These are phyloP conservation scores for Episyrphus balteatus DNA, from an alignment of 1,140 invertebrate species.

Conservation along the genomic window DNA sequence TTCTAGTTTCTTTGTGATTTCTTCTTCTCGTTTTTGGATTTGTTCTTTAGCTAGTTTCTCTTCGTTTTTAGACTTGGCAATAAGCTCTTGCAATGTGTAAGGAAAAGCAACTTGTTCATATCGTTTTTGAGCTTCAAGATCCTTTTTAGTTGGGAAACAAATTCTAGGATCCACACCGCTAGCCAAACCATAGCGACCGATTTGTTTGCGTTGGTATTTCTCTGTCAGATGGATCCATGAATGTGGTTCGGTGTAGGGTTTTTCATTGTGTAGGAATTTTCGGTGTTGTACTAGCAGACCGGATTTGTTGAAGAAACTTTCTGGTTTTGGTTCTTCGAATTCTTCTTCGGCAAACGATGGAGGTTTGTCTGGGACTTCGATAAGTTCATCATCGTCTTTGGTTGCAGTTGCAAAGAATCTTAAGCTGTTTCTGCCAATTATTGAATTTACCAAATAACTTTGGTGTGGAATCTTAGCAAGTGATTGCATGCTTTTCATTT, in stretches of 20 bases:
- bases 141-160: slow-evolving; percentile 46
- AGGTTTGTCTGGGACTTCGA: no score
- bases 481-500: no score
- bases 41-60: slow-evolving; percentile 34
- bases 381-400: no score
- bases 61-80: slow-evolving; percentile 29
- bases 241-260: slow-evolving; percentile 40
- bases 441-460: no score
- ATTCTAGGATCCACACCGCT: slow-evolving; percentile 40
- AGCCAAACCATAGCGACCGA: slow-evolving; percentile 46
- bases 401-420: no score
- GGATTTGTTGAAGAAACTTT: slow-evolving; percentile 48
- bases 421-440: no score
- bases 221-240: slow-evolving; percentile 43
- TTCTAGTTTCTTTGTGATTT: slow-evolving; percentile 46
- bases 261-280: slow-evolving; percentile 41
- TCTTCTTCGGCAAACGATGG: not conserved
- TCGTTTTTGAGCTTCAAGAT: slow-evolving; percentile 45
- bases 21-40: slow-evolving; percentile 44
- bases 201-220: slow-evolving; percentile 45
- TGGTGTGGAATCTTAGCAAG: no score
- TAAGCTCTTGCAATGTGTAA: slow-evolving; percentile 47
- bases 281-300: slow-evolving; percentile 40
- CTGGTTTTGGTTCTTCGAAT: slow-evolving; percentile 28
- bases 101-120: slow-evolving; percentile 51